These are phyloP conservation scores for Drosophila rhopaloa DNA, from an alignment of 1,140 invertebrate species.

Conservation along the genomic window DNA sequence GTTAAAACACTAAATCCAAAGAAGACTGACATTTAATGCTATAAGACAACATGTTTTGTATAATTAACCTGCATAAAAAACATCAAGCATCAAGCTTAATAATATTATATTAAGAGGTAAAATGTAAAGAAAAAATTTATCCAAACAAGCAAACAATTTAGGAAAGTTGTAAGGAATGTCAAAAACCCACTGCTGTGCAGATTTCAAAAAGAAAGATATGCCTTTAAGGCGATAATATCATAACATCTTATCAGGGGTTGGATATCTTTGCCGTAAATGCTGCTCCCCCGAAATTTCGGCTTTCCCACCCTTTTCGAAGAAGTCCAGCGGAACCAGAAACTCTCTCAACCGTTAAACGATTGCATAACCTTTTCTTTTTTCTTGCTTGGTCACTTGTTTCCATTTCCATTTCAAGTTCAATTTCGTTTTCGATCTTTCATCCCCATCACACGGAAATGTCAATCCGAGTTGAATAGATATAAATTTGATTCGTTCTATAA, in stretches of 20 bases:
- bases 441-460: conserved; percentile 26
- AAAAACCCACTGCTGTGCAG: neutral
- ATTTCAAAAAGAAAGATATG: conserved; percentile 1
- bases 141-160: neutral
- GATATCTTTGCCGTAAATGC: conserved; percentile 1
- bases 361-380: conserved; percentile 40
- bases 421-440: conserved; percentile 17
- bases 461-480: conserved; percentile 19
- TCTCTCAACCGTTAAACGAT: conserved; percentile 34
- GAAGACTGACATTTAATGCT: no score
- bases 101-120: no score
- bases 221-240: conserved; percentile 1
- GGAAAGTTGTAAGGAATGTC: neutral
- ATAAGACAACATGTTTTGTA: no score
- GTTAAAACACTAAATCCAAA: no score
- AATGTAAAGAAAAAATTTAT: neutral
- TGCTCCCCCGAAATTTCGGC: conserved; percentile 3
- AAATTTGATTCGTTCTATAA: conserved; percentile 18
- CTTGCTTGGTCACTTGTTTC: conserved; percentile 14
- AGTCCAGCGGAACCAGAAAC: conserved; percentile 37
- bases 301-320: conserved; percentile 19
- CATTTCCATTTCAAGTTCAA: conserved; percentile 32
- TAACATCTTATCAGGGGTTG: conserved; percentile 20
- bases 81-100: no score
- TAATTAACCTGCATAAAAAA: no score